These are phyloP conservation scores for Petrocephalus zakoni DNA, from an alignment of 2,113 vertebrate genomes.

Conservation along the genomic window DNA sequence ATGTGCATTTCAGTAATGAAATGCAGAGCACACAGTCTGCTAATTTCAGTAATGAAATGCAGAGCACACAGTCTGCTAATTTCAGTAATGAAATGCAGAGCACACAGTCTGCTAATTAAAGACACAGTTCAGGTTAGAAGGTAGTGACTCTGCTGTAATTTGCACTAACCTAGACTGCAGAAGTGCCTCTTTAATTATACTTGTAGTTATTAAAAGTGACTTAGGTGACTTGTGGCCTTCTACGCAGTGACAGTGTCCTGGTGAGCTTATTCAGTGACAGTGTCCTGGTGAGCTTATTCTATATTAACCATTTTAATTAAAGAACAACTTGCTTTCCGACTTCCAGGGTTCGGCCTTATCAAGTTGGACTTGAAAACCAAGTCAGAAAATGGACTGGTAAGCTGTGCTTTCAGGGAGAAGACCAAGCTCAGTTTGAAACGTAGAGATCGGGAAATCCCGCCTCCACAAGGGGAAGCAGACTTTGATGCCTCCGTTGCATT, in stretches of 20 bases:
- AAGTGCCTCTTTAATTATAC: not conserved
- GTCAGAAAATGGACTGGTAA: conserved; percentile 94
- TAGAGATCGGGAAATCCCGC: not conserved
- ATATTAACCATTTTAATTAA: not conserved
- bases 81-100: not conserved
- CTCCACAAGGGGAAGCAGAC: not conserved
- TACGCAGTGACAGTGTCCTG: not conserved
- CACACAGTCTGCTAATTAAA: not conserved
- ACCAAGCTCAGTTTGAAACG: not conserved
- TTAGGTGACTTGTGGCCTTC: not conserved
- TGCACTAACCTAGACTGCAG: not conserved
- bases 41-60: no score
- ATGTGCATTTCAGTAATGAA: not conserved
- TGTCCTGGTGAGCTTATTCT: not conserved
- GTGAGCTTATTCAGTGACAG: no score
- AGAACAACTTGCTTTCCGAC: conserved; percentile 17
- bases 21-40: not conserved
- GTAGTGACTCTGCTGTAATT: not conserved
- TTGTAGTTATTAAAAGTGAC: not conserved
- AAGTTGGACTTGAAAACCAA: conserved; percentile 96
- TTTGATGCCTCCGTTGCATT: not conserved
- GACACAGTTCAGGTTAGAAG: not conserved
- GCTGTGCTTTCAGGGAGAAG: conserved; percentile 38
- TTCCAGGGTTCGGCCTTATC: conserved; percentile 88
- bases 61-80: not conserved